Conservation (phyloP, 2,113 vertebrate genomes). For the Phocoena sinus region DNA sequence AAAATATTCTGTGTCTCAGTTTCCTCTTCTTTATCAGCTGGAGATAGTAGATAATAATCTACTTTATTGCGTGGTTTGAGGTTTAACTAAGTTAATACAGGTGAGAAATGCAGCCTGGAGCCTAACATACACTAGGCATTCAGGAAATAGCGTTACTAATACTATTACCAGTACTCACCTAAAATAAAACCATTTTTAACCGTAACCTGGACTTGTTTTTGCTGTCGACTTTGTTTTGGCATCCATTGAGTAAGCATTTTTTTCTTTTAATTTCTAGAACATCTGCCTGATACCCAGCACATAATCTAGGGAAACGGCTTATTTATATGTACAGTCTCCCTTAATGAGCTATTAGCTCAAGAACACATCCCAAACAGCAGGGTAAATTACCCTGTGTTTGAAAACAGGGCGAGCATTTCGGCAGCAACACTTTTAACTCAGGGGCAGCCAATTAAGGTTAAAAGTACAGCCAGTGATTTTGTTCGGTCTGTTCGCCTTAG, state of each 20-base stretch:
- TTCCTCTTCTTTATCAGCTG: not conserved
- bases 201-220: not conserved
- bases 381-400: not conserved
- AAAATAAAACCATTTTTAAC: not conserved
- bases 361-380: not conserved
- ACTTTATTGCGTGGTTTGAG: fast-evolving
- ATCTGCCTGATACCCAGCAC: not conserved
- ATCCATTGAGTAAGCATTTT: not conserved
- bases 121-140: not conserved
- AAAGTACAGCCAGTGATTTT: not conserved
- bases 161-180: no score
- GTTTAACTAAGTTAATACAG: not conserved
- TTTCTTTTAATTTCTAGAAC: not conserved
- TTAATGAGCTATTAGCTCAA: not conserved
- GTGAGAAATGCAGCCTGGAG: not conserved
- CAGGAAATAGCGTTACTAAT: not conserved
- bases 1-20: not conserved
- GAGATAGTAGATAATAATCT: not conserved
- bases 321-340: not conserved
- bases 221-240: not conserved
- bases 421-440: not conserved
- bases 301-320: not conserved
- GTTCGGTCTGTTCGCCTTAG: not conserved
- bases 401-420: conserved; percentile 1
- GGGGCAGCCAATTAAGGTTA: not conserved